A percentile compares a stretch with the other conserved stretches of the same genome.
Evolutionary conservation across 1,140 invertebrate species (phyloP).

Genomic region (Proctacanthus coquilletti): DNA sequence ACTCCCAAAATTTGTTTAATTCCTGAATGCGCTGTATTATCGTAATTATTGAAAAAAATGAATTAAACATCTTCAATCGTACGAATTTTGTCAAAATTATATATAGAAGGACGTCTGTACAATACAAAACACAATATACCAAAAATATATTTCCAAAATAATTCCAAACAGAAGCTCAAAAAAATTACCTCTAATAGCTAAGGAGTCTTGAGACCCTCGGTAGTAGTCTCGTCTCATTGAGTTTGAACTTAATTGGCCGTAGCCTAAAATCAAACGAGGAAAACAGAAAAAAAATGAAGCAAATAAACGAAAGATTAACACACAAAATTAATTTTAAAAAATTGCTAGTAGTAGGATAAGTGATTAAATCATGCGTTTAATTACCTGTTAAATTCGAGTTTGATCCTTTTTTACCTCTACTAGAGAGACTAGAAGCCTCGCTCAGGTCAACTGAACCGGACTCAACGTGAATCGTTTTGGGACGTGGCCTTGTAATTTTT

Average conservation of each 20-base stretch:
- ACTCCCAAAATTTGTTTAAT: too few relatives aligned
- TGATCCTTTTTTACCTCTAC: conserved; percentile 63
- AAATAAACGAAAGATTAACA: conserved; percentile 27
- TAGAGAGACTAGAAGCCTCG: conserved; percentile 54
- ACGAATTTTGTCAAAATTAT: too few relatives aligned
- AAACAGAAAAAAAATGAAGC: conserved; percentile 18
- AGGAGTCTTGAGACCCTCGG: conserved; percentile 70
- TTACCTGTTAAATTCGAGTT: conserved; percentile 66
- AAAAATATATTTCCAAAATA: conserved; percentile 9
- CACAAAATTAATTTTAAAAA: conserved; percentile 15
- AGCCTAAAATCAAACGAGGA: conserved; percentile 16
- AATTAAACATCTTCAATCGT: too few relatives aligned
- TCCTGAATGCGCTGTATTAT: too few relatives aligned
- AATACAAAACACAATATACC: too few relatives aligned
- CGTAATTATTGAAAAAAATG: too few relatives aligned
- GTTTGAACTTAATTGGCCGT: conserved; percentile 32
- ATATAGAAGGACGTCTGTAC: too few relatives aligned
- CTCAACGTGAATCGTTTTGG: conserved; percentile 79
- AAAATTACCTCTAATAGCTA: conserved; percentile 46
- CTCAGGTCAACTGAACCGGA: conserved; percentile 54
- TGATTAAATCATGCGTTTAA: conserved; percentile 2
- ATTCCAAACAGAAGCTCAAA: conserved; percentile 17
- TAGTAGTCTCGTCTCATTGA: conserved; percentile 75
- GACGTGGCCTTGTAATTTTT: conserved; percentile 45
- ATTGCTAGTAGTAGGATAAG: neutral